Evolutionary conservation across 2,797 vertebrate species (phyloP).

Genomic region (Sebastes paucispinis): DNA sequence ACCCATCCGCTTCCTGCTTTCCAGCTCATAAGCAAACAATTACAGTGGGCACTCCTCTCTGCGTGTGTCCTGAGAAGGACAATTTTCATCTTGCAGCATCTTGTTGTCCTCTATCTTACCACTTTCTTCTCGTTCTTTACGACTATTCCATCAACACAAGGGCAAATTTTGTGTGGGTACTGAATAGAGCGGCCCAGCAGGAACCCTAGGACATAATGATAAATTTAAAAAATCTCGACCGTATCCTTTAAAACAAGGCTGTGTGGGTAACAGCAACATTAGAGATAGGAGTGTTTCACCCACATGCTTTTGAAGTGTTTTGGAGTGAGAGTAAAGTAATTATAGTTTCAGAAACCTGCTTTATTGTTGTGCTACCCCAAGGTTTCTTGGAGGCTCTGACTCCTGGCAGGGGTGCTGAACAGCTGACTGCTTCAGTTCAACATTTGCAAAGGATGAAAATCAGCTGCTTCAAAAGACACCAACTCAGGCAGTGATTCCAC

Average conservation of each 20-base stretch:
- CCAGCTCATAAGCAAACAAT: conserved; percentile 62
- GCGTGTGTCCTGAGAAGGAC: conserved; percentile 61
- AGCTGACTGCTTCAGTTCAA: conserved; percentile 15
- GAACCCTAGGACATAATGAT: conserved; percentile 7
- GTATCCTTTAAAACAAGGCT: conserved; percentile 1
- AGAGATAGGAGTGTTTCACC: neutral
- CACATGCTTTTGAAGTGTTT: conserved; percentile 5
- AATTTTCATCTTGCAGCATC: conserved; percentile 66
- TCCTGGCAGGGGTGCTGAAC: conserved; percentile 2
- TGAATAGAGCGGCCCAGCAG: conserved; percentile 41
- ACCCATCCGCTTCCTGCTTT: conserved; percentile 31
- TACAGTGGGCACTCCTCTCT: conserved; percentile 49
- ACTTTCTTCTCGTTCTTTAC: conserved; percentile 30
- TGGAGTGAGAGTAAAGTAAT: conserved; percentile 8
- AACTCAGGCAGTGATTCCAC: conserved; percentile 5
- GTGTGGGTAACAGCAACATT: conserved; percentile 5
- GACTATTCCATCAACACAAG: conserved; percentile 38
- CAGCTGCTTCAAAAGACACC: conserved; percentile 23
- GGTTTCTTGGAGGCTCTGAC: neutral
- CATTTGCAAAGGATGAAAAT: conserved; percentile 29
- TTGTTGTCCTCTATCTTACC: conserved; percentile 45
- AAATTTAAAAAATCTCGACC: neutral
- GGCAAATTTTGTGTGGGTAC: conserved; percentile 39
- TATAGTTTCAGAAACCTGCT: conserved; percentile 22
- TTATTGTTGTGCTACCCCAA: conserved; percentile 21